Conservation (phyloP, 2,888 invertebrate genomes). For the Stenichneumon culpator region DNA sequence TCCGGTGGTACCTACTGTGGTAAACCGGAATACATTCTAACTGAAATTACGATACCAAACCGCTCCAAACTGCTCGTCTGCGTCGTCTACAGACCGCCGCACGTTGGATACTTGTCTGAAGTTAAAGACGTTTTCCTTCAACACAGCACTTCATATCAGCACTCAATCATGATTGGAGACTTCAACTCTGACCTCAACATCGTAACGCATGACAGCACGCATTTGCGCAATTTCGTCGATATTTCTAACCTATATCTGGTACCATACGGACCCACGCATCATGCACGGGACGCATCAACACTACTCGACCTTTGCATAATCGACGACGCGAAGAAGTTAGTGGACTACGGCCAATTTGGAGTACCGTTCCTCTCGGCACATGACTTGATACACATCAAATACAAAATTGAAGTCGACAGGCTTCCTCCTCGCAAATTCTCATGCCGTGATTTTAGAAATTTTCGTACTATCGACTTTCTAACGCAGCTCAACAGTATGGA, state of each 20-base stretch:
- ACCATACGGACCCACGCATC: neutral
- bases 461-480: too few relatives aligned
- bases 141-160: neutral
- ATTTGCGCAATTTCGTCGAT: neutral
- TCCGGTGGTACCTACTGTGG: neutral
- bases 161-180: neutral
- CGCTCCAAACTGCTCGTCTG: neutral
- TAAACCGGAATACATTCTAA: neutral
- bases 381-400: too few relatives aligned
- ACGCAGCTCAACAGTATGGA: too few relatives aligned
- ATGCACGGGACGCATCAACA: neutral
- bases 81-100: conserved; percentile 11
- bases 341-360: too few relatives aligned
- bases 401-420: too few relatives aligned
- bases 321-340: too few relatives aligned
- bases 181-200: conserved; percentile 2
- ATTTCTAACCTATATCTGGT: neutral
- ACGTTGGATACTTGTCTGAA: neutral
- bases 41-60: neutral
- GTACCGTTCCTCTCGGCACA: too few relatives aligned
- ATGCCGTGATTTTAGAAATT: too few relatives aligned
- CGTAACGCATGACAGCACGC: neutral
- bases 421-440: too few relatives aligned
- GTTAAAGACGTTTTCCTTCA: neutral
- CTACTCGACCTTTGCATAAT: neutral